A percentile compares a stretch with the other conserved stretches of the same genome.
Evolutionary conservation across 2,797 vertebrate species (phyloP).

Genomic region (Tiaroga cobitis): DNA sequence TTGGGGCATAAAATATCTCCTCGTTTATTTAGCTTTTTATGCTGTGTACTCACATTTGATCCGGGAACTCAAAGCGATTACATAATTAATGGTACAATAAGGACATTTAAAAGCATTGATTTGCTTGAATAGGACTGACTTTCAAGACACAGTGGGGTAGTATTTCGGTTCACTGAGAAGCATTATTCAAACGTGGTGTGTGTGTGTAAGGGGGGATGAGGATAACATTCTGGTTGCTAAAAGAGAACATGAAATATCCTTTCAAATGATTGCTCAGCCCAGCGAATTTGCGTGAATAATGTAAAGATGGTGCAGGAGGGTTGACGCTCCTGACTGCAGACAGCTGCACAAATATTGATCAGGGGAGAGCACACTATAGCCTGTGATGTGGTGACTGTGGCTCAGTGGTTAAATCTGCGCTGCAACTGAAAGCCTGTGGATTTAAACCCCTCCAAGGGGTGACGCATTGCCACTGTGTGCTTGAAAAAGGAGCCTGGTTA

Average conservation of each 20-base stretch:
- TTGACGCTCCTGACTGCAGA: not conserved
- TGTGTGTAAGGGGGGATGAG: not conserved
- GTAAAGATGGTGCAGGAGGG: not conserved
- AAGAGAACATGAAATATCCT: not conserved
- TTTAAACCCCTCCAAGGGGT: not conserved
- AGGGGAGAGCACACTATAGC: not conserved
- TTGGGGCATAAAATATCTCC: slow-evolving; percentile 80
- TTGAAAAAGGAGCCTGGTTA: not conserved
- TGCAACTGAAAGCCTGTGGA: slow-evolving; percentile 6
- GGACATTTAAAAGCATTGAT: slow-evolving; percentile 62
- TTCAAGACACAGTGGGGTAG: slow-evolving; percentile 45
- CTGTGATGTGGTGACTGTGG: slow-evolving; percentile 25
- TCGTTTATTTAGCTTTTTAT: slow-evolving; percentile 70
- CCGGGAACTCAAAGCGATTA: slow-evolving; percentile 53
- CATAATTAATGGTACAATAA: slow-evolving; percentile 59
- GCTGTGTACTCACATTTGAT: slow-evolving; percentile 63
- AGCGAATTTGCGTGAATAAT: not conserved
- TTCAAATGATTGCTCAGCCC: not conserved
- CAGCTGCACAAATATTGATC: slow-evolving; percentile 29
- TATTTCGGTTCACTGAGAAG: slow-evolving; percentile 48
- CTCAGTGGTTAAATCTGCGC: not conserved
- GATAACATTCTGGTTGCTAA: slow-evolving; percentile 2
- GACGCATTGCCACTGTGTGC: not conserved
- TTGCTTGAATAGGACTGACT: slow-evolving; percentile 55
- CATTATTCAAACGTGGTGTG: slow-evolving; percentile 39